phyloP scores from a whole-genome alignment of 1,140 invertebrate species.

The Orius insidiosus region DNA sequence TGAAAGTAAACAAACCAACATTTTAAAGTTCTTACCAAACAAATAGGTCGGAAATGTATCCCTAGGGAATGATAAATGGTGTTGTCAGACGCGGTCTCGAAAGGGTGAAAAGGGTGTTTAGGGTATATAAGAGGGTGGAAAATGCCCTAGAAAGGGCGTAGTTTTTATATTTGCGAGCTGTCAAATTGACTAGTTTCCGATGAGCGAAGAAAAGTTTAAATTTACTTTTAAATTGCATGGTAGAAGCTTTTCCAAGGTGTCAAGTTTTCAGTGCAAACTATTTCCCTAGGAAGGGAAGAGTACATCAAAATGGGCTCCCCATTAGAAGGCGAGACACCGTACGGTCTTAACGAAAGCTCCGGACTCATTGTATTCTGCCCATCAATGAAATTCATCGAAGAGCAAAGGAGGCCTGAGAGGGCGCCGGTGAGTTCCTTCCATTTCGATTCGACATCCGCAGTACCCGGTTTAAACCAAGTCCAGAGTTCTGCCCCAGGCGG shows the following conservation, averaged over 20 bases:
- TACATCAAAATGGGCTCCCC: slow-evolving; percentile 49
- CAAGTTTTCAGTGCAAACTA: slow-evolving; percentile 95
- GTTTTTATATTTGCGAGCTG: too few species aligned
- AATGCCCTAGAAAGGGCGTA: too few species aligned
- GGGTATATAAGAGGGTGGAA: too few species aligned
- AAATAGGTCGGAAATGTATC: slow-evolving; percentile 67
- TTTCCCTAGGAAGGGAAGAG: slow-evolving; percentile 78
- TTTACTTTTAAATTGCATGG: slow-evolving; percentile 69
- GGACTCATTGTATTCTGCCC: slow-evolving; percentile 71
- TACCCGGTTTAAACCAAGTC: slow-evolving; percentile 65
- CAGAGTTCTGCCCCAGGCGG: slow-evolving; percentile 84
- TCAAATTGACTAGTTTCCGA: too few species aligned
- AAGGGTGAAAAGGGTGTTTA: too few species aligned
- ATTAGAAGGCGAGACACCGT: slow-evolving; percentile 39
- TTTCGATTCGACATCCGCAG: slow-evolving; percentile 46
- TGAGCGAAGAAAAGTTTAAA: too few species aligned
- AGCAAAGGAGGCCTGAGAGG: slow-evolving; percentile 84
- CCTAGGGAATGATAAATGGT: slow-evolving; percentile 84
- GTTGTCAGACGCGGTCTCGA: slow-evolving; percentile 79
- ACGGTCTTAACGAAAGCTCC: slow-evolving; percentile 61
- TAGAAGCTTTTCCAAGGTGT: slow-evolving; percentile 95
- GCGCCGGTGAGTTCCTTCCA: slow-evolving; percentile 80
- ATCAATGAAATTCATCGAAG: slow-evolving; percentile 91
- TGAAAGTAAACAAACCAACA: slow-evolving; percentile 6
- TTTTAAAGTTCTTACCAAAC: slow-evolving; percentile 30